phyloP scores from a whole-genome alignment of 2,113 vertebrate genomes.

The Glaucidium brasilianum region DNA sequence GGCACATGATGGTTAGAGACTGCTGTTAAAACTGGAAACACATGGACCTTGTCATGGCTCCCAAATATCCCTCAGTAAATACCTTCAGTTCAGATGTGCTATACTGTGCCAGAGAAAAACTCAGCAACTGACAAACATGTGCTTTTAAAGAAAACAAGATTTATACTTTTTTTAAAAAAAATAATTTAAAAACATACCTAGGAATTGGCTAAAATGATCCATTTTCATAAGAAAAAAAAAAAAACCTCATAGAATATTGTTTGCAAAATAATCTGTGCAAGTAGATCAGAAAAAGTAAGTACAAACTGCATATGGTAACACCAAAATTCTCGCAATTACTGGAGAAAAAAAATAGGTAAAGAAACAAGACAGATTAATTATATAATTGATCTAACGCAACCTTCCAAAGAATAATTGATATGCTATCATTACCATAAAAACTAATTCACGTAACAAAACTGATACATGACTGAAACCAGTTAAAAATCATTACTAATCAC shows the following conservation, averaged over 20 bases:
- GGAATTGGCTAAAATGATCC: not conserved
- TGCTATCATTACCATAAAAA: not conserved
- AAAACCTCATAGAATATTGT: not conserved
- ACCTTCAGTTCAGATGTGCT: not conserved
- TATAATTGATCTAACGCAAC: conserved; percentile 18
- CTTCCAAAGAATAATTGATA: conserved; percentile 17
- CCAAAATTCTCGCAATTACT: not conserved
- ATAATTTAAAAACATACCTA: not conserved
- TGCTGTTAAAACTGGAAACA: not conserved
- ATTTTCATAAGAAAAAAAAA: not conserved
- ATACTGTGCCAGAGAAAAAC: not conserved
- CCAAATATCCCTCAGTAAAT: not conserved
- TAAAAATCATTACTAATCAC: conserved; percentile 35
- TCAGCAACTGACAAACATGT: not conserved
- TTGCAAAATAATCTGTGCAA: not conserved
- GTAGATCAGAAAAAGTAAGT: not conserved
- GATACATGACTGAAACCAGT: conserved; percentile 38
- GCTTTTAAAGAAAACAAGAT: not conserved
- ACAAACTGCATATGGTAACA: not conserved
- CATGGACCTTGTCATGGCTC: not conserved
- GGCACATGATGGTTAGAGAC: not conserved
- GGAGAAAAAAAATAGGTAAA: not conserved
- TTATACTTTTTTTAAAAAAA: not conserved
- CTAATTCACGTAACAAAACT: conserved; percentile 31
- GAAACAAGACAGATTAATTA: conserved; percentile 36